phyloP scores from a whole-genome alignment of 2,888 invertebrate species.

The Trissonchulus latispiculum region DNA sequence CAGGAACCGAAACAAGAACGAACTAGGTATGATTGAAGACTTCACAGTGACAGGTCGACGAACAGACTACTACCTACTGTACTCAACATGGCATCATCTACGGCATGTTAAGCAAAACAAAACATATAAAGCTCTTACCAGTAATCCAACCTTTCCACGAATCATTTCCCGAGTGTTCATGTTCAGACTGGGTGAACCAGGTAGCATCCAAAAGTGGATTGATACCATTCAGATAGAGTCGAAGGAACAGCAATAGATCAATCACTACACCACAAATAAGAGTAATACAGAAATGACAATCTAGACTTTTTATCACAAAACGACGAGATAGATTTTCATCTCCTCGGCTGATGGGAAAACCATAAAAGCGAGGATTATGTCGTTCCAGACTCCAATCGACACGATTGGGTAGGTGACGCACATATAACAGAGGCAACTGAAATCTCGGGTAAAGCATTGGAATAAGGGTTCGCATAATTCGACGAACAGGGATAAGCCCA shows the following conservation, averaged over 20 bases:
- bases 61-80: too few species aligned
- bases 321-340: conserved; percentile 2
- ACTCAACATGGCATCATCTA: too few species aligned
- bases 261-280: conserved; percentile 15
- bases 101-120: too few species aligned
- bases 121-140: too few species aligned
- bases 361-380: conserved; percentile 13
- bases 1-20: too few species aligned
- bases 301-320: conserved; percentile 15
- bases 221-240: conserved; percentile 3
- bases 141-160: not conserved
- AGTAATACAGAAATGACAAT: conserved; percentile 12
- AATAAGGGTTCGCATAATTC: not conserved
- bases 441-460: conserved; percentile 12
- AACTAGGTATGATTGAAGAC: too few species aligned
- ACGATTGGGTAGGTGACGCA: conserved; percentile 1
- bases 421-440: not conserved
- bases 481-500: not conserved
- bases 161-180: not conserved
- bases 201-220: not conserved
- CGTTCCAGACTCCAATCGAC: conserved; percentile 13
- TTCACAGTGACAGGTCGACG: too few species aligned
- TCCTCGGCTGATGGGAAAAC: conserved; percentile 6
- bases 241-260: conserved; percentile 12
- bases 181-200: not conserved